Base-by-base conservation (phyloP, 2,113 vertebrate genomes). In the Pomatostomus ruficeps region DNA sequence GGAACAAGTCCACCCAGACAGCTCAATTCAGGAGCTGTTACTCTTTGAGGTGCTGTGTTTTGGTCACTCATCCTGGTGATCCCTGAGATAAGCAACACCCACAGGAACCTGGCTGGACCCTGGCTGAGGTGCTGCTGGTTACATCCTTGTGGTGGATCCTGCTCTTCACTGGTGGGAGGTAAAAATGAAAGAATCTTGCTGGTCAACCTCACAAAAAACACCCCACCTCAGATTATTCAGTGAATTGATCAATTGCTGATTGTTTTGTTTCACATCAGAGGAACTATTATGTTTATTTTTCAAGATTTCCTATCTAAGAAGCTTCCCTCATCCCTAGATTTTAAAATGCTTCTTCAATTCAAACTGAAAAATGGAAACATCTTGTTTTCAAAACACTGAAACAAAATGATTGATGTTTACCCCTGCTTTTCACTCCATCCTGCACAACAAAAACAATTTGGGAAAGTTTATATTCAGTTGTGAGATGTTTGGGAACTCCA, bases 1-100 rank as follows among this genome's bases (percentile, higher is more conserved):
- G 4, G 31, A 18, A 12, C 9, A 5, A 0, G 0, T 19, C 35
- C 15, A 43, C 11, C 10, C 1, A 3, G 63, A 9, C 1, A 1
- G 5, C 46, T 31, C 36, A 2, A 5, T 7, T 73, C 58, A 36
- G 49, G 3, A 57, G 28, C 11, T 45, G 22, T 19, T 38, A 2
- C 6, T 40, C 31, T n/a, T 11, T 25, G 31, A 42, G 42, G 33
- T 13, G 9, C 33, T 81, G 45, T 25, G 40, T 54, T 78, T 21
- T 78, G 4, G 14, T 82, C 62, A 3, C 51, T 31, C 6, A 7
- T 15, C 14, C 40, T 19, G 33, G n/a, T 2, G 2, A 6, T 21
- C 52, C 45, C 59, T 7, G 45, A 25, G 55, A 4, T 3, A 22
- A 22, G 0, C 14, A 35, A 35, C 23, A n/a, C 13, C 28, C 61